A percentile compares a stretch with the other conserved stretches of the same genome.
Conservation (phyloP, 2,888 invertebrate genomes). For the Lithosia quadra region DNA sequence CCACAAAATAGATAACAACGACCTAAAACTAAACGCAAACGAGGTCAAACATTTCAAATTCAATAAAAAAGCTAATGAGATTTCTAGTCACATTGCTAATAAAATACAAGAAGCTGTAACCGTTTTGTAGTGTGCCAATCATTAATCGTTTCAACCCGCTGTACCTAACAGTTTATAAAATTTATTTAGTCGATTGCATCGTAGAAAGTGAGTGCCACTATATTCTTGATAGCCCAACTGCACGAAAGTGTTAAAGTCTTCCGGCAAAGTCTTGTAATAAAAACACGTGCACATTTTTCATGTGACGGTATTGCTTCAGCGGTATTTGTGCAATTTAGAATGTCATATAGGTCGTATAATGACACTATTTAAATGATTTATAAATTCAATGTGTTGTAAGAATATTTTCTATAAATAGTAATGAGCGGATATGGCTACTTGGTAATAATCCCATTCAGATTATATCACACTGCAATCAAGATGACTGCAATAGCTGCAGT, state of each 20-base stretch:
- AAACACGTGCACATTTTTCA: slow-evolving; percentile 25
- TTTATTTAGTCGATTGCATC: background rate
- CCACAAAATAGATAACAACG: slow-evolving; percentile 4
- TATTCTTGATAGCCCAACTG: slow-evolving; percentile 29
- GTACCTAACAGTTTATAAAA: slow-evolving; percentile 6
- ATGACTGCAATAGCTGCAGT: background rate
- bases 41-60: background rate
- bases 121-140: slow-evolving; percentile 2
- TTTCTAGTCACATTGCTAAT: slow-evolving; percentile 2
- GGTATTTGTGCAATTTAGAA: slow-evolving; percentile 17
- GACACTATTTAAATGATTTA: slow-evolving; percentile 5
- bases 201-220: slow-evolving; percentile 38
- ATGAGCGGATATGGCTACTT: background rate
- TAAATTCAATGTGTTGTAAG: background rate
- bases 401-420: slow-evolving; percentile 13
- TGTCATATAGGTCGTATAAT: background rate
- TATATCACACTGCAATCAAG: slow-evolving; percentile 6
- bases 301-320: slow-evolving; percentile 13
- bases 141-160: background rate
- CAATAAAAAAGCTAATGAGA: slow-evolving; percentile 1
- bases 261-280: slow-evolving; percentile 30
- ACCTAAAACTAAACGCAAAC: slow-evolving; percentile 3
- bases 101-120: slow-evolving; percentile 1
- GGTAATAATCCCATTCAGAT: slow-evolving; percentile 2
- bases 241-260: slow-evolving; percentile 40